Base-by-base conservation (phyloP, 2,888 invertebrate genomes). In the Amphipoea lucens region DNA sequence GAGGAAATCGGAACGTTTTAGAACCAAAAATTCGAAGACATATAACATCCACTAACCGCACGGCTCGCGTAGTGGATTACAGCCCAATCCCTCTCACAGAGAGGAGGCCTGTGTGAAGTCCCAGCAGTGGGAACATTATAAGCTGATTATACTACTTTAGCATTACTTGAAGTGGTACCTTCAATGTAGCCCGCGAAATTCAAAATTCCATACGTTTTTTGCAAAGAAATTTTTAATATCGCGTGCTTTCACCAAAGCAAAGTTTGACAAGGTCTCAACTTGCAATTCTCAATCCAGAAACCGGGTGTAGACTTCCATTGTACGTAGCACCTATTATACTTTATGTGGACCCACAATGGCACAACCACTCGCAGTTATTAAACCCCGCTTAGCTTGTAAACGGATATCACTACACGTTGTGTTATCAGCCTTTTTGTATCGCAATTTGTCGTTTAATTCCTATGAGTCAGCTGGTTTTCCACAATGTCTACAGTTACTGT, bases 331-430 rank as follows among this genome's bases (percentile, higher is more conserved):
- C 54, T 40, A 71, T 66, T 79, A 82, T 84, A 79, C 87, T 84
- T 81, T 85, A 84, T 80, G 74, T 70, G 73, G 67, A 71, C 62
- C 57, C 74, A 88, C 88, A 87, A 89, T 86, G 74, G 70, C 79
- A 79, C 45, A 75, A 78, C 83, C 87, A 87, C 87, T 87, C 87
- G 78, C 81, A 80, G 76, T 83, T 87, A 88, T 85, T 85, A 88
- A 83, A 81, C 72, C 69, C 78, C 84, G 82, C 70, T 84, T 78
- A 84, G 82, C 75, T 82, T 81, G 77, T 85, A 87, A 87, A 89
- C 92, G 93, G 92, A 94, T 92, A 93, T 91, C 90, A 90, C 83
- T 76, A 87, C 89, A 91, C 91, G 91, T 91, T 91, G 92, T 88
- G 86, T 82, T 81, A 88, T 87, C 81, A 83, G 78, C 72, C 84